Base-by-base conservation (phyloP, 2,888 invertebrate genomes). In the Thymelicus sylvestris region DNA sequence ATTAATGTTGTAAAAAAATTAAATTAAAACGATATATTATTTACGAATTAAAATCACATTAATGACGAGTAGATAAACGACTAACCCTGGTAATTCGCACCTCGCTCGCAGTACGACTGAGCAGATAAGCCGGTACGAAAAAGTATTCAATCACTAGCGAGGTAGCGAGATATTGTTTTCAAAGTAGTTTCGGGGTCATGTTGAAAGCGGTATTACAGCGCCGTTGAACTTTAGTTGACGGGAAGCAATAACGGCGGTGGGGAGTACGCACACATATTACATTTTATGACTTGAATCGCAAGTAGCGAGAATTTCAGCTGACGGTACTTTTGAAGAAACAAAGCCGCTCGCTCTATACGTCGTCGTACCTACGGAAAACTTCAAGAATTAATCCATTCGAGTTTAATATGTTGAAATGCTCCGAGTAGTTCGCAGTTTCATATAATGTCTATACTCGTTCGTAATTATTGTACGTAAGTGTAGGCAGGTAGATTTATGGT, bases 261-360 rank as follows among this genome's bases (percentile, higher is more conserved):
- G 62, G 68, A 47, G 69, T 59, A 64, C 64, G 63, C 65, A 70
- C 47, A 48, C 60, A 70, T 65, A 70, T 70, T 70, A 70, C 65
- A 70, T 60, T 70, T 70, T 70, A 66, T 71, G 70, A 61, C 70
- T 61, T 65, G 66, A 71, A 66, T 65, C 70, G 61, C 66, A 71
- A 71, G 70, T 66, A 65, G 60, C 55, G 55, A 55, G 44, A 70
- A 50, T 75, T 57, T 79, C 74, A 72, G 55, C 55, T 55, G 74
- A 64, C 74, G 68, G 72, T 73, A 75, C 76, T 74, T 75, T 73
- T 75, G 64, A 64, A 64, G 69, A 69, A 59, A 69, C 69, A 69
- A 69, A 64, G 59, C 57, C 44, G 48, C 66, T 12, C 64, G 8
- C 41, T 59, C 44, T 55, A 12, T 63, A 57, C 63, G 39, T 64